Conservation (phyloP, 1,140 invertebrate genomes). For the Lordiphosa stackelbergi region DNA sequence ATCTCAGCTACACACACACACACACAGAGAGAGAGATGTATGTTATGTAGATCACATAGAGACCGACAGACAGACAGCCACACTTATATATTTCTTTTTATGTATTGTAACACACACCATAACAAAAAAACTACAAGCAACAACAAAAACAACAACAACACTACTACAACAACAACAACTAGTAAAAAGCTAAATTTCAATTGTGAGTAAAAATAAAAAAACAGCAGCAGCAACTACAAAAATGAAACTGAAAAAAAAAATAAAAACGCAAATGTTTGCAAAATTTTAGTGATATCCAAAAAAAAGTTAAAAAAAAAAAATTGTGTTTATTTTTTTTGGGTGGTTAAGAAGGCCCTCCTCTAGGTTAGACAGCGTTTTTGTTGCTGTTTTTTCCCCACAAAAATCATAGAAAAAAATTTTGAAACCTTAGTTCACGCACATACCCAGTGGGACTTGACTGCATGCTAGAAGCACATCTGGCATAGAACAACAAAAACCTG, state of each 20-base stretch:
- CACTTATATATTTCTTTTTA: slow-evolving; percentile 29
- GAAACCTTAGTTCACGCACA: too few species aligned
- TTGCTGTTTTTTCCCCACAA: too few species aligned
- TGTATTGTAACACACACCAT: slow-evolving; percentile 37
- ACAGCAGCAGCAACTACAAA: slow-evolving; percentile 6
- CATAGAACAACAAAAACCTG: too few species aligned
- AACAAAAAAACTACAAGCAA: slow-evolving; percentile 23
- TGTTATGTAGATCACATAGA: slow-evolving; percentile 1
- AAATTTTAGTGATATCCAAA: slow-evolving; percentile 57
- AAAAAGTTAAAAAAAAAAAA: slow-evolving; percentile 1
- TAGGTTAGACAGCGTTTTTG: too few species aligned
- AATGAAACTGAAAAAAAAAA: slow-evolving; percentile 27
- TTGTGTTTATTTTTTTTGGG: too few species aligned
- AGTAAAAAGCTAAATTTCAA: slow-evolving; percentile 14
- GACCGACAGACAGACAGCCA: slow-evolving; percentile 6
- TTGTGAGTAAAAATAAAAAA: slow-evolving; percentile 27
- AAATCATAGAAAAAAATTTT: too few species aligned
- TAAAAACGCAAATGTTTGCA: slow-evolving; percentile 49
- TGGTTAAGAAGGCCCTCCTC: background rate
- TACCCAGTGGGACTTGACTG: too few species aligned
- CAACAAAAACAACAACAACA: slow-evolving; percentile 29
- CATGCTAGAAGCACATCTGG: too few species aligned
- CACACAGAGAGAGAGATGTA: slow-evolving; percentile 3
- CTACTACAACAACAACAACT: slow-evolving; percentile 6
- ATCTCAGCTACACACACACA: slow-evolving; percentile 6